A percentile compares a stretch with the other conserved stretches of the same genome.
phyloP scores from a whole-genome alignment of 2,797 vertebrate genomes.

The Pangasius mekongensis region DNA sequence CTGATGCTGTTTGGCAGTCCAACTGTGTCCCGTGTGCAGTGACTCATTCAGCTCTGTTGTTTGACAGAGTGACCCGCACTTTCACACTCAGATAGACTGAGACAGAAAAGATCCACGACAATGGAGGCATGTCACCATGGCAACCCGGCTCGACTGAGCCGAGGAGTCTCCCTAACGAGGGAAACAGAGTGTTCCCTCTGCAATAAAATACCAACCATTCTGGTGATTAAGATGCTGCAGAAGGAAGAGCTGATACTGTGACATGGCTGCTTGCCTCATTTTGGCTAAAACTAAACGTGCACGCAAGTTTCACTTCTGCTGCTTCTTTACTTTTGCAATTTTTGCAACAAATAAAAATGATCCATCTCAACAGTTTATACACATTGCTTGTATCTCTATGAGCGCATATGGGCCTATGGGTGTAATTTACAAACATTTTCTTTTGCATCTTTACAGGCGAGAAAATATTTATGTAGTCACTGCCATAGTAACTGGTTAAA shows the following conservation, averaged over 20 bases:
- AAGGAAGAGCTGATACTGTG: slow-evolving; percentile 22
- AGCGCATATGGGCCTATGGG: neutral
- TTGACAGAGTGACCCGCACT: slow-evolving; percentile 66
- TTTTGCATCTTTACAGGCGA: neutral
- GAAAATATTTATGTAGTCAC: neutral
- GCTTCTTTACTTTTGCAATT: neutral
- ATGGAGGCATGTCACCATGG: slow-evolving; percentile 71
- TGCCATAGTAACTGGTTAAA: neutral
- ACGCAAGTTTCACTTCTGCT: neutral
- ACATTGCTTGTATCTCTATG: neutral
- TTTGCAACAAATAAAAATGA: neutral
- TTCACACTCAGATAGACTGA: slow-evolving; percentile 65
- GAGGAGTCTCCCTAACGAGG: slow-evolving; percentile 68
- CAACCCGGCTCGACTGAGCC: slow-evolving; percentile 62
- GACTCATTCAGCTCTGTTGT: slow-evolving; percentile 69
- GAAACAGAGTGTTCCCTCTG: slow-evolving; percentile 69
- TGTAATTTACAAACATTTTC: neutral
- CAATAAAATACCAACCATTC: slow-evolving; percentile 33
- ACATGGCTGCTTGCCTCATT: slow-evolving; percentile 20
- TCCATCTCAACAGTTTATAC: neutral
- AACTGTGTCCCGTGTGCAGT: slow-evolving; percentile 55
- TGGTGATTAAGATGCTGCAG: slow-evolving; percentile 37
- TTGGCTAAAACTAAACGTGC: neutral
- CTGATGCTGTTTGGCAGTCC: slow-evolving; percentile 29
- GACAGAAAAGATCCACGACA: slow-evolving; percentile 70